Evolutionary conservation across 2,888 invertebrate genomes (phyloP), one percentile per base, ranked within the genome.

Genomic region (Thymelicus acteon): DNA sequence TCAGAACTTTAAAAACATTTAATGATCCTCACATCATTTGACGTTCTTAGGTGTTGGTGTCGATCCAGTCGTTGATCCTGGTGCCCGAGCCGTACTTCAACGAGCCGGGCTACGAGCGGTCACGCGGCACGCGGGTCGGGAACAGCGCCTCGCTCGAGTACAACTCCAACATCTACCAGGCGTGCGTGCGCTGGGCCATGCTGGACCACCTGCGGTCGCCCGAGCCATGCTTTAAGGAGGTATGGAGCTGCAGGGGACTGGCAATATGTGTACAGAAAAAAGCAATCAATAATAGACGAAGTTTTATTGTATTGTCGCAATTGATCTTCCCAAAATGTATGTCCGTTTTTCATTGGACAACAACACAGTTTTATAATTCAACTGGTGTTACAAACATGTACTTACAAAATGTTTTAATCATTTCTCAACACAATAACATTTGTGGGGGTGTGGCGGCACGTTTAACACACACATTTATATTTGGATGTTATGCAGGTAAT

Each of bases 121-220:
- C 97, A 79, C 95, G 98, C 72, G 98, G 98, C 75, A 98, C 98
- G 49, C 96, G 97, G 73, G 96, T 97, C 31, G 98, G 98, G 77
- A 97, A 96, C 78, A 97, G 97, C 87, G 98, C 97, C 84, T 98
- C 98, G 75, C 95, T 97, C 81, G 98, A 98, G 92, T 99, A 99
- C 94, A 98, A 98, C 91, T 97, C 98, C 80, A 98, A 98, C 92
- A 98, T 99, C 82, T 97, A 97, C 89, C 98, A 98, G 92, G 98
- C 98, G 10, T 98, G 98, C 77, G 98, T 98, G 75, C 96, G 98
- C 85, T 99, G 98, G 98, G 98, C 98, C 75, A 98, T 99, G 98
- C 94, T 99, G 75, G 98, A 99, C 91, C 98, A 98, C 88, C 95
- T 99, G 77, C 94, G 97, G 72, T 97, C 97, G 91, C 98, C 98